Conservation (phyloP, 2,888 invertebrate species). For the Cactoblastis cactorum region DNA sequence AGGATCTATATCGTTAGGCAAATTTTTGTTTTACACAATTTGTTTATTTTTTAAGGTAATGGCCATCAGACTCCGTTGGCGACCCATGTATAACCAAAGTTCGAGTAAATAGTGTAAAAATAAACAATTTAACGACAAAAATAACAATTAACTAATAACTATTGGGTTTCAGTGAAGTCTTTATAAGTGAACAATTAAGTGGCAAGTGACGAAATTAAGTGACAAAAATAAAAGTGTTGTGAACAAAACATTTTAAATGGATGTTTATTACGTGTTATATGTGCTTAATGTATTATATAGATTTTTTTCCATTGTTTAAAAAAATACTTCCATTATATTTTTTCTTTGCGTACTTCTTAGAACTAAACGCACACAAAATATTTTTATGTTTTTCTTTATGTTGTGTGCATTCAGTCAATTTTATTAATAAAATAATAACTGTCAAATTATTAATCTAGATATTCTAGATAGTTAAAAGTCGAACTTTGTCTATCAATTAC, state of each 20-base stretch:
- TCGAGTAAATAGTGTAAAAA: slow-evolving; percentile 26
- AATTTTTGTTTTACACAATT: no score
- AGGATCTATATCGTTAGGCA: no score
- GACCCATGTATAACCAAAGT: slow-evolving; percentile 79
- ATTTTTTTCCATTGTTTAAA: not conserved
- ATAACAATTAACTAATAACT: no score
- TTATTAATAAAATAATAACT: not conserved
- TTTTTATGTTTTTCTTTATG: not conserved
- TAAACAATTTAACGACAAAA: no score
- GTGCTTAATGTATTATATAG: not conserved
- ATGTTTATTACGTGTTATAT: not conserved
- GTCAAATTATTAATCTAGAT: not conserved
- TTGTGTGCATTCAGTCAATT: not conserved
- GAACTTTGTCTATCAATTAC: not conserved
- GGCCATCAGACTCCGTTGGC: slow-evolving; percentile 74
- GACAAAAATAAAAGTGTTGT: slow-evolving; percentile 12
- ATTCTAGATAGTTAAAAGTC: no score
- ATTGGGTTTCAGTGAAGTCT: no score
- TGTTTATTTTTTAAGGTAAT: slow-evolving; percentile 56
- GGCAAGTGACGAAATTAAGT: not conserved
- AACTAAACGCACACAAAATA: not conserved
- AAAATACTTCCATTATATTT: not conserved
- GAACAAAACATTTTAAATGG: not conserved
- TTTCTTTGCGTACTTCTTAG: not conserved
- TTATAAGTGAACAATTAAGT: slow-evolving; percentile 10